Evolutionary conservation across 2,888 invertebrate species (phyloP), one percentile per base, ranked within the genome.

Genomic region (Protophormia terraenovae): DNA sequence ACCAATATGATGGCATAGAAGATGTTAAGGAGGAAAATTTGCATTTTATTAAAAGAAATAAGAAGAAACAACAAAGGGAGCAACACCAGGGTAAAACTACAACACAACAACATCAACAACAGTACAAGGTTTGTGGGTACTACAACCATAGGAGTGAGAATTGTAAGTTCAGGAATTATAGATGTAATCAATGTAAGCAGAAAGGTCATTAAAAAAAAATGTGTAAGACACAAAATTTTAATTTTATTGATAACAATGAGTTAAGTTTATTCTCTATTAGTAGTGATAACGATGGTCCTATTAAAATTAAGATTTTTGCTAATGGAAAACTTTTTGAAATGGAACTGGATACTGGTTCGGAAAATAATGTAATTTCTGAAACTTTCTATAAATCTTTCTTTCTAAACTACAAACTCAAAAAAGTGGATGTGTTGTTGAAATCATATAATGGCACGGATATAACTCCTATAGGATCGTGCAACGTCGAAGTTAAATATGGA

Each of bases 281-380:
- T 55, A 53, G 32, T 50, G n/a, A 3, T 14, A 62, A 24, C 24
- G 64, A 77, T 16, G 24, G 22, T 3, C 60, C 47, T 22, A 55
- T 66, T 27, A 60, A 73, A 27, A 55, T 81, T 41, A 41, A 62
- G 53, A 79, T 83, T 67, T 50, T 64, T 66, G 41, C 80, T 69
- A 82, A 85, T 73, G 66, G 79, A 38, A 53, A 76, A 41, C 27
- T 14, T n/a, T 35, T 85, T 27, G 38, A 69, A 47, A 77, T 85
- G 83, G 62, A 86, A 82, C 29, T 87, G n/a, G 87, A 87, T 67
- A 87, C 71, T 29, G 85, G 81, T n/a, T 76, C 85, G 3, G 62
- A 60, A 58, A 72, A 58, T 22, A 79, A 71, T 24, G 83, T 73
- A 10, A 85, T 86, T 29, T 83, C 86, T n/a, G 38, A 35, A 35